phyloP scores from a whole-genome alignment of 2,113 vertebrate species.

The Paralichthys olivaceus region DNA sequence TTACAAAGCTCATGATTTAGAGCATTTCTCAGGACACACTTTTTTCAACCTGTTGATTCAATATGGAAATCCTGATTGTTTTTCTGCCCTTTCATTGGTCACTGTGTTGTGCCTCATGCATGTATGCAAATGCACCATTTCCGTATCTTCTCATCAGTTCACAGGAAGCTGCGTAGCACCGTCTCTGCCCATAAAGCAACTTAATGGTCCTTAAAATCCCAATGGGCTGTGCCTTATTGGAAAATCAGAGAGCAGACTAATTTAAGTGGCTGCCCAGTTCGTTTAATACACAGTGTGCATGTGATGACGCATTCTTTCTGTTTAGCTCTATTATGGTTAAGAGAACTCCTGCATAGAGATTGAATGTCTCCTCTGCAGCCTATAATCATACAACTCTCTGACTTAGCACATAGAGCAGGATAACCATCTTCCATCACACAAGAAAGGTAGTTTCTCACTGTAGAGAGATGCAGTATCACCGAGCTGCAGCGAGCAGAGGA shows the following conservation, averaged over 20 bases:
- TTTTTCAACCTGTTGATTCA: constrained; percentile 28
- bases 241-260: constrained; percentile 52
- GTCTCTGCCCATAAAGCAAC: constrained; percentile 45
- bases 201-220: constrained; percentile 67
- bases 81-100: constrained; percentile 54
- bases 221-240: constrained; percentile 52
- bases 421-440: constrained; percentile 36
- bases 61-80: constrained; percentile 49
- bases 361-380: constrained; percentile 18
- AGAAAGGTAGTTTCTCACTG: constrained; percentile 24
- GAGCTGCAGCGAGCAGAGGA: not conserved
- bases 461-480: constrained; percentile 9
- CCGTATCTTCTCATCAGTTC: constrained; percentile 55
- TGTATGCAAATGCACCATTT: constrained; percentile 76
- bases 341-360: constrained; percentile 1
- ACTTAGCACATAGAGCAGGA: constrained; percentile 10
- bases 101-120: constrained; percentile 45
- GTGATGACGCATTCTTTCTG: constrained; percentile 41
- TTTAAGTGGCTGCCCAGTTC: constrained; percentile 26
- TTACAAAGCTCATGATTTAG: constrained; percentile 4
- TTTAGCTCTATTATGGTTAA: constrained; percentile 15
- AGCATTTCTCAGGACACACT: not conserved
- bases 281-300: constrained; percentile 10
- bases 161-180: constrained; percentile 27
- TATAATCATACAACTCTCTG: constrained; percentile 28